Evolutionary conservation across 2,113 vertebrate species (phyloP).

Genomic region (Xiphophorus maculatus): DNA sequence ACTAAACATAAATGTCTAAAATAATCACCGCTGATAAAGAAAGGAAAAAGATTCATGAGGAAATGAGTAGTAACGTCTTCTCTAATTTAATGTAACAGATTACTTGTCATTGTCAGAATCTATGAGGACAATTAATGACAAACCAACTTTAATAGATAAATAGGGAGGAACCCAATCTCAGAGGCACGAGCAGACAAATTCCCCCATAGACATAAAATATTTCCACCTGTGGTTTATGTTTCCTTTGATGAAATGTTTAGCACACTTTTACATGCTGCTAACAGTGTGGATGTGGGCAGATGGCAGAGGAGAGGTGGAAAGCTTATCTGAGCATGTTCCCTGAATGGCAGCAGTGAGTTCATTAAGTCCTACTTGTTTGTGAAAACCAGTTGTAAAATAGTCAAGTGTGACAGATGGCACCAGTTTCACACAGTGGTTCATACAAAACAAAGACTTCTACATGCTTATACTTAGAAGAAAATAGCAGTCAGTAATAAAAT

Average conservation of each 20-base stretch:
- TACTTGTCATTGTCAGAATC: not conserved
- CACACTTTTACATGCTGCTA: not conserved
- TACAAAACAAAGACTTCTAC: not conserved
- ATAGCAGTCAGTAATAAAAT: not conserved
- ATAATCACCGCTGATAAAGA: not conserved
- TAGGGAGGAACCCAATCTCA: not conserved
- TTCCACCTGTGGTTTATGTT: not conserved
- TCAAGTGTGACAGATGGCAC: not conserved
- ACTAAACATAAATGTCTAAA: not conserved
- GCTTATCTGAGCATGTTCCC: too few relatives aligned
- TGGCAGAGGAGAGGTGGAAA: not conserved
- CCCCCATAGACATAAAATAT: not conserved
- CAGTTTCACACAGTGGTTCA: not conserved
- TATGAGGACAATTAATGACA: not conserved
- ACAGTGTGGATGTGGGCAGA: not conserved
- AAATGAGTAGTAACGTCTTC: not conserved
- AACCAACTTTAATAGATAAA: too few relatives aligned
- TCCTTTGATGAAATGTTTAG: not conserved
- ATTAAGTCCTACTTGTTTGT: constrained; percentile 1
- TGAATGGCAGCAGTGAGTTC: not conserved
- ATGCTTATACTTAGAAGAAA: not conserved
- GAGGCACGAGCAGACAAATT: not conserved
- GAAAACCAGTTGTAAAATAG: constrained; percentile 4
- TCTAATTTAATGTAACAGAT: not conserved
- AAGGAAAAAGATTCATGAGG: not conserved